Evolutionary conservation across 2,797 vertebrate genomes (phyloP), one percentile per base, ranked within the genome.

Genomic region (Gobionotothen gibberifrons): DNA sequence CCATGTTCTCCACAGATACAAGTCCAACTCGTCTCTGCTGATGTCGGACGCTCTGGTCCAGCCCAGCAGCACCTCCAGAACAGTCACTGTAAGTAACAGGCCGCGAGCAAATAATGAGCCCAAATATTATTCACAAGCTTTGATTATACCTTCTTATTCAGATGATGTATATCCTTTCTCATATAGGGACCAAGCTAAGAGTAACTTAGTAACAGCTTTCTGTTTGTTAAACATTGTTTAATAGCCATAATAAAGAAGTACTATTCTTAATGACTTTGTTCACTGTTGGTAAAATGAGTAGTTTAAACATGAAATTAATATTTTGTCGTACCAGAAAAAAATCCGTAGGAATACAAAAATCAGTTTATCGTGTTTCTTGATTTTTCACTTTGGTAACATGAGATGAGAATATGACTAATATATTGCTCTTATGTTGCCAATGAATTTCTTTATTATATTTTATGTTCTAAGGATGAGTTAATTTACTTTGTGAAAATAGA

Each of bases 21-120:
- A 97, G 91, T 96, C 96, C 89, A 99, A 97, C 92, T 96, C 97
- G 64, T 96, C 96, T 78, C 96, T 98, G 69, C 93, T 99, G 90
- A 93, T 99, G 72, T 96, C 97, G 54, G 98, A 99, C 17, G 97
- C 98, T 87, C 93, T 95, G 84, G 97, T 98, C 87, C 97, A 99
- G 88, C 96, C 97, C 85, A 95, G 92, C 89, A 96, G 88, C 92
- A 94, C 92, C 87, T 96, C 95, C 85, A 97, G 97, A 97, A 94
- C 96, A 69, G 96, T 96, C 92, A 95, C 97, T 81, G 98, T 99
- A 89, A 98, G 97, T 97, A 77, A 70, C 32, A 19, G 5, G 56
- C 19, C 21, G 16, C 8, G 15, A 10, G 15, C 4, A 1, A 26
- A 42, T 2, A 56, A 46, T 21, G 2, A 39, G 5, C 36, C 39